A percentile compares a stretch with the other conserved stretches of the same genome.
Evolutionary conservation across 2,888 invertebrate species (phyloP).

Genomic region (Tanypteryx hageni): DNA sequence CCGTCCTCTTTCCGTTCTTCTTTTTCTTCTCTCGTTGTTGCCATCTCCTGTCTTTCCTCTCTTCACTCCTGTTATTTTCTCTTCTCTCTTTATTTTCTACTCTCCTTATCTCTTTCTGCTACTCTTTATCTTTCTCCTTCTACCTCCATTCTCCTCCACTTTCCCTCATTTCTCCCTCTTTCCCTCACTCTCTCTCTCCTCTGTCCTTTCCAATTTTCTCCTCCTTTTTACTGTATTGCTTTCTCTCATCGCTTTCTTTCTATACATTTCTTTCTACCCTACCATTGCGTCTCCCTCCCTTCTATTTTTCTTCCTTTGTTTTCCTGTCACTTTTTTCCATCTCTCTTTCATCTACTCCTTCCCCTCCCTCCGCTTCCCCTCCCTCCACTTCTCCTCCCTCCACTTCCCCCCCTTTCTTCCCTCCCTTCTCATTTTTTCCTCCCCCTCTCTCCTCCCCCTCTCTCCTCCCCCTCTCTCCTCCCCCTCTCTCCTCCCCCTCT

Average conservation of each 20-base stretch:
- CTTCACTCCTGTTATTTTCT: not conserved
- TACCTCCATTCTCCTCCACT: not conserved
- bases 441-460: not conserved
- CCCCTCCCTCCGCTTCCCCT: not conserved
- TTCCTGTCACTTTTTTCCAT: not conserved
- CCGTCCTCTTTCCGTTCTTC: not conserved
- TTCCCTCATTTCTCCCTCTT: too few relatives aligned
- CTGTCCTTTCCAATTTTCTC: not conserved
- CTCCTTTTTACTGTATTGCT: not conserved
- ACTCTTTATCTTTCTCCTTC: not conserved
- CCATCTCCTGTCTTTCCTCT: not conserved
- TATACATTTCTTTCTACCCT: not conserved
- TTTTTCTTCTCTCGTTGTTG: not conserved
- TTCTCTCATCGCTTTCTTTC: not conserved
- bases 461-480: not conserved
- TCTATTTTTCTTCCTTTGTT: not conserved
- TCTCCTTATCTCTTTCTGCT: not conserved
- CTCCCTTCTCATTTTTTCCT: not conserved
- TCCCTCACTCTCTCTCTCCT: too few relatives aligned
- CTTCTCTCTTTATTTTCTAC: not conserved
- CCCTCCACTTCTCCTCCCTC: slow-evolving; percentile 70
- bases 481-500: not conserved
- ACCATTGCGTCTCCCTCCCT: not conserved
- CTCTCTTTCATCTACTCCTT: not conserved
- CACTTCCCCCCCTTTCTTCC: not conserved